Evolutionary conservation across 1,140 invertebrate species (phyloP).

Genomic region (Myzus persicae): DNA sequence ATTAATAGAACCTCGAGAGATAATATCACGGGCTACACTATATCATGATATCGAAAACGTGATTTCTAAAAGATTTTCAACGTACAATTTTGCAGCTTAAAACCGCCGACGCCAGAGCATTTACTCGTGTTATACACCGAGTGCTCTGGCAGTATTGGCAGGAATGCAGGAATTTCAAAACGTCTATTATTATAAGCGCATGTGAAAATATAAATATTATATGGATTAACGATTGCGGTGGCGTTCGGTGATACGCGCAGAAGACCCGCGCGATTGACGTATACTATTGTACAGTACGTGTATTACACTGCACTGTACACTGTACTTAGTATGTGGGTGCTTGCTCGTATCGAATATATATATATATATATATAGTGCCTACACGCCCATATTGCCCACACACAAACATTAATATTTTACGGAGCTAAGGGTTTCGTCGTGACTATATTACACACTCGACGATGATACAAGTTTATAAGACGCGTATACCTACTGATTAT

Average conservation of each 20-base stretch:
- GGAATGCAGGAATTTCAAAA: neutral
- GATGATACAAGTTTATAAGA: neutral
- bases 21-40: too few species aligned
- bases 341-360: too few species aligned
- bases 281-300: too few species aligned
- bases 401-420: neutral
- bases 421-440: neutral
- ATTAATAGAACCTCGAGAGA: too few species aligned
- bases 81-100: too few species aligned
- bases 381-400: too few species aligned
- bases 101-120: neutral
- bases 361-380: too few species aligned
- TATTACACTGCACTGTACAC: too few species aligned
- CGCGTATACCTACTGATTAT: neutral
- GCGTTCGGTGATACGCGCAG: too few species aligned
- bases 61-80: neutral
- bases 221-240: neutral
- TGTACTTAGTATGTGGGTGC: too few species aligned
- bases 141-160: neutral
- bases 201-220: slow-evolving; percentile 15
- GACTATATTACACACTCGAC: neutral
- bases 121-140: neutral
- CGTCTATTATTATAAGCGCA: neutral
- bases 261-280: neutral
- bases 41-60: neutral